Evolutionary conservation across 2,797 vertebrate species (phyloP), one percentile per base, ranked within the genome.

Genomic region (Macroramphosus scolopax): DNA sequence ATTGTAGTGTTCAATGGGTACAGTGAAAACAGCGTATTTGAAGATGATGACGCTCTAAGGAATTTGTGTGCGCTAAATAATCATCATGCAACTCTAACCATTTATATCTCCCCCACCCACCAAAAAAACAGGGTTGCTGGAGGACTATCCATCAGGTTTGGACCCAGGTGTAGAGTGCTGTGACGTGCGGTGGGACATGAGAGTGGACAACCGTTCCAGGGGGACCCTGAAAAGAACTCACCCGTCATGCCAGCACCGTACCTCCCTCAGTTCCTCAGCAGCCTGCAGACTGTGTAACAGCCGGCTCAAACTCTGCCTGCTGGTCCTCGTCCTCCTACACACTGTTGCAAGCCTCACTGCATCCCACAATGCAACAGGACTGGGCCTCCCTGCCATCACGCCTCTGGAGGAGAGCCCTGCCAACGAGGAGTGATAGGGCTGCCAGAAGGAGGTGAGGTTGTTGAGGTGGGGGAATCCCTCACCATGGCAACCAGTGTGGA

Each of bases 261-360:
- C 93, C 67, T 94, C 95, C 39, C 92, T 93, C 80, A 88, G 93
- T 73, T 94, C 91, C 75, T 95, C 95, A 55, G 92, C 95, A 68
- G 94, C 94, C 79, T 90, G 93, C 80, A 95, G 95, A 93, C 93
- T 97, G 89, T 96, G 94, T 87, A 91, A 91, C 84, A 92, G 94
- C 91, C 93, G 93, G 85, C 95, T 99, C 84, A 98, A 92, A 90
- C 93, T 99, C 86, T 97, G 94, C 86, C 91, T 98, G 73, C 92
- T 98, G 49, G 93, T 97, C 63, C 91, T 99, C 48, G 93, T 98
- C 71, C 93, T 99, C 71, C 90, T 99, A 72, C 96, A 98, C 89
- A 96, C 95, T 71, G 94, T 97, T 79, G 94, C 96, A 88, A 92
- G 93, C 78, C 93, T 96, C 89, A 96, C 93, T 52, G 93, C 92